Conservation (phyloP, 2,888 invertebrate genomes). For the Cantharis nigra region DNA sequence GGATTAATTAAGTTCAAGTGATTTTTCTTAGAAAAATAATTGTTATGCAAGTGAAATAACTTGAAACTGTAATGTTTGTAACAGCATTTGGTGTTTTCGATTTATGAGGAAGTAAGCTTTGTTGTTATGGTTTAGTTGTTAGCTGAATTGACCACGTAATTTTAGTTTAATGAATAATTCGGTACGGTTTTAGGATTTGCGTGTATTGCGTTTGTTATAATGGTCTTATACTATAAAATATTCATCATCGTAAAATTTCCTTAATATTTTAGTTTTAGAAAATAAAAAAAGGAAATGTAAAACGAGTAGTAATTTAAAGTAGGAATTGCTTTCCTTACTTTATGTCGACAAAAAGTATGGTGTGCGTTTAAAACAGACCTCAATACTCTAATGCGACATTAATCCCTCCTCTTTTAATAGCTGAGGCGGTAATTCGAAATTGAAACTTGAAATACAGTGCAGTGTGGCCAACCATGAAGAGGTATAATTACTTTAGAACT, state of each 20-base stretch:
- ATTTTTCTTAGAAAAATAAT: neutral
- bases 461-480: conserved; percentile 48
- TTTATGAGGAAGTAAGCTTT: neutral
- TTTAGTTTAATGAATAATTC: neutral
- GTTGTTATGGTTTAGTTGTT: neutral
- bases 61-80: neutral
- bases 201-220: neutral
- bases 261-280: neutral
- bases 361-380: neutral
- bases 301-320: neutral
- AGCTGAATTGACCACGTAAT: neutral
- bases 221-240: neutral
- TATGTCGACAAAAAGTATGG: neutral
- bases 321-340: neutral
- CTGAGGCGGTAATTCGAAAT: conserved; percentile 41
- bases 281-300: neutral
- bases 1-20: neutral
- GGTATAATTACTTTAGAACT: conserved; percentile 52
- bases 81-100: neutral
- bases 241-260: neutral
- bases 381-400: conserved; percentile 25
- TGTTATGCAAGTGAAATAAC: neutral
- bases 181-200: neutral
- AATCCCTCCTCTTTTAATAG: conserved; percentile 27
- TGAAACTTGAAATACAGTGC: conserved; percentile 46